Percentiles rank a stretch among this genome's conserved stretches.
Evolutionary conservation across 2,113 vertebrate genomes (phyloP).

Genomic region (Xenopus laevis): DNA sequence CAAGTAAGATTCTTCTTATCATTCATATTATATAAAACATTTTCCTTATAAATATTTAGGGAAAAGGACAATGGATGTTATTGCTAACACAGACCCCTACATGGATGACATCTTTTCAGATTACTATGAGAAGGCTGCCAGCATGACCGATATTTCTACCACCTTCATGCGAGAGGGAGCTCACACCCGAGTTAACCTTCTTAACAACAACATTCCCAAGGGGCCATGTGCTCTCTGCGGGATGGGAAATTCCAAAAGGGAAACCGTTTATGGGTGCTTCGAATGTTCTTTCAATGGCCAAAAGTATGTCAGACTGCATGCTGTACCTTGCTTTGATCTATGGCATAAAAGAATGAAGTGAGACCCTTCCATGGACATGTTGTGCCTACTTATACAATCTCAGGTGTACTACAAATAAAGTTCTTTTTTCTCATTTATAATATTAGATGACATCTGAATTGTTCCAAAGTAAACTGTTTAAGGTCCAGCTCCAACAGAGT

Average conservation of each 20-base stretch:
- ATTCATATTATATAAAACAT: not conserved
- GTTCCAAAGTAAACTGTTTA: too few species aligned
- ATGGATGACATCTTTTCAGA: conserved; percentile 87
- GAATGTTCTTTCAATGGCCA: conserved; percentile 84
- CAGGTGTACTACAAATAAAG: not conserved
- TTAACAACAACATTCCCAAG: conserved; percentile 93
- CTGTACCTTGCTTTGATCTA: conserved; percentile 94
- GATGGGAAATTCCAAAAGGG: conserved; percentile 85
- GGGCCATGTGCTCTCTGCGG: conserved; percentile 92
- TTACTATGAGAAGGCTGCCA: conserved; percentile 89
- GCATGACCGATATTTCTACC: conserved; percentile 89
- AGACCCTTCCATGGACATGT: conserved; percentile 45
- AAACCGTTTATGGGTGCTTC: conserved; percentile 93
- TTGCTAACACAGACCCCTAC: conserved; percentile 82
- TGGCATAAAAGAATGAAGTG: conserved; percentile 93
- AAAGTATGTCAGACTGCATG: conserved; percentile 88
- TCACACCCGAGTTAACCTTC: conserved; percentile 89
- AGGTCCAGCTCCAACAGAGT: too few species aligned
- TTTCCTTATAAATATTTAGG: conserved; percentile 63
- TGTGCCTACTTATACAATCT: conserved; percentile 38
- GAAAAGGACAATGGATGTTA: conserved; percentile 78
- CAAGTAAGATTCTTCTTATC: too few species aligned
- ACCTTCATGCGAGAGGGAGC: conserved; percentile 80
- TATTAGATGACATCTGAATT: too few species aligned
- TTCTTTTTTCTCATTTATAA: too few species aligned